phyloP scores from a whole-genome alignment of 1,140 invertebrate species.

The Lasaia peninsularis region DNA sequence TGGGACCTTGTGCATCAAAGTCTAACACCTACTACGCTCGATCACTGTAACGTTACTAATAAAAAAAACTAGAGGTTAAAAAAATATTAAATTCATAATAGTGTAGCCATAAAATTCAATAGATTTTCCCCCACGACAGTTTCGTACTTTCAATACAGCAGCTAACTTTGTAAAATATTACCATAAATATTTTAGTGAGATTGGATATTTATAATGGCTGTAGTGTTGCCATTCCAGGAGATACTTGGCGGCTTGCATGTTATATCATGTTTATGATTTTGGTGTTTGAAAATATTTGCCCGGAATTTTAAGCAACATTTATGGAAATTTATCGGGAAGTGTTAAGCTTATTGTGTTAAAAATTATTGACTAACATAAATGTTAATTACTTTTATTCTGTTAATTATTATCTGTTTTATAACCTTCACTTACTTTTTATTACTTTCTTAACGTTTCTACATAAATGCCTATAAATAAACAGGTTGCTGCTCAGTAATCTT shows the following conservation, averaged over 20 bases:
- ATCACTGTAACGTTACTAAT: too few species aligned
- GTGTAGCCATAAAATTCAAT: background rate
- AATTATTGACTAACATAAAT: too few species aligned
- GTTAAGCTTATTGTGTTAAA: background rate
- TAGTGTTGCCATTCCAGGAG: slow-evolving; percentile 1
- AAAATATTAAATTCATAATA: too few species aligned
- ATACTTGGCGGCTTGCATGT: slow-evolving; percentile 7
- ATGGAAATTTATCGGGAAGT: background rate
- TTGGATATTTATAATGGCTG: slow-evolving; percentile 11
- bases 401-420: too few species aligned
- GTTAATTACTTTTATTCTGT: too few species aligned
- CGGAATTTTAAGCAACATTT: background rate
- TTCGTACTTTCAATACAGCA: background rate
- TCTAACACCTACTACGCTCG: too few species aligned
- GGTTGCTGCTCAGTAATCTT: too few species aligned
- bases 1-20: too few species aligned
- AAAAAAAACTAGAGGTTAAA: too few species aligned
- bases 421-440: too few species aligned
- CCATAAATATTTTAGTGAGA: slow-evolving; percentile 4
- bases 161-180: slow-evolving; percentile 5
- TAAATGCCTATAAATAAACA: too few species aligned
- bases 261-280: slow-evolving; percentile 7
- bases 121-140: background rate
- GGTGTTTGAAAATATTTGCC: background rate
- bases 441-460: too few species aligned